A percentile compares a stretch with the other conserved stretches of the same genome.
These are phyloP conservation scores for Galerucella calmariensis DNA, from an alignment of 2,888 invertebrate species.

Conservation along the genomic window DNA sequence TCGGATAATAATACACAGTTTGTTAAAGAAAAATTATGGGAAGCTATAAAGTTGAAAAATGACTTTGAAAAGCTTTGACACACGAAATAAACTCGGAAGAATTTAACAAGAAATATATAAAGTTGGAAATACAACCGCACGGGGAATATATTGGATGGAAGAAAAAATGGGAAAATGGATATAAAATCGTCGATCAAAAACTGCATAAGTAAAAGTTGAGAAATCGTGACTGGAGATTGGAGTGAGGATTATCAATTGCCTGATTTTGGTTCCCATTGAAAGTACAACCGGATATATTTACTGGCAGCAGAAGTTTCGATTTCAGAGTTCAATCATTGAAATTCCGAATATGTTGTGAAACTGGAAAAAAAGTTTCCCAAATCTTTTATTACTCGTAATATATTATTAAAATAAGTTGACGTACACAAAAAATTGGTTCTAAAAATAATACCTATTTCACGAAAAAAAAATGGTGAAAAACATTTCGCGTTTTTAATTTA, in stretches of 20 bases:
- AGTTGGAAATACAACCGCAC: constrained; percentile 15
- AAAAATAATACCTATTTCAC: neutral
- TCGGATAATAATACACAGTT: neutral
- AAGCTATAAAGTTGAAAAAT: constrained; percentile 3
- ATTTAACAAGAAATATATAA: constrained; percentile 21
- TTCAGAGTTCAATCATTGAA: constrained; percentile 34
- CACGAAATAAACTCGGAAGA: neutral
- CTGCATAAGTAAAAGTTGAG: constrained; percentile 50
- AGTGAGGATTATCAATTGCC: constrained; percentile 62
- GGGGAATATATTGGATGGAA: constrained; percentile 19
- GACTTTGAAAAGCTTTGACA: neutral
- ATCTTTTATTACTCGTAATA: constrained; percentile 16
- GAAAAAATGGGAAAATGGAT: constrained; percentile 45
- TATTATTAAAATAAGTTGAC: constrained; percentile 1
- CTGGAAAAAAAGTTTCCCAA: constrained; percentile 21
- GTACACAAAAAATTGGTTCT: neutral
- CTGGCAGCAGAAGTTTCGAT: constrained; percentile 39
- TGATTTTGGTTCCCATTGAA: constrained; percentile 62
- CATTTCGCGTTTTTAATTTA: no score
- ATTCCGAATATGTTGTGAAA: constrained; percentile 17
- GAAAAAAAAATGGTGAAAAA: neutral
- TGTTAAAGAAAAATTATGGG: neutral
- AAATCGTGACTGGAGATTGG: constrained; percentile 51
- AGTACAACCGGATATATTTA: constrained; percentile 52
- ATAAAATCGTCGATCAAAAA: constrained; percentile 52